phyloP scores from a whole-genome alignment of 2,113 vertebrate species.

The Plecotus auritus region DNA sequence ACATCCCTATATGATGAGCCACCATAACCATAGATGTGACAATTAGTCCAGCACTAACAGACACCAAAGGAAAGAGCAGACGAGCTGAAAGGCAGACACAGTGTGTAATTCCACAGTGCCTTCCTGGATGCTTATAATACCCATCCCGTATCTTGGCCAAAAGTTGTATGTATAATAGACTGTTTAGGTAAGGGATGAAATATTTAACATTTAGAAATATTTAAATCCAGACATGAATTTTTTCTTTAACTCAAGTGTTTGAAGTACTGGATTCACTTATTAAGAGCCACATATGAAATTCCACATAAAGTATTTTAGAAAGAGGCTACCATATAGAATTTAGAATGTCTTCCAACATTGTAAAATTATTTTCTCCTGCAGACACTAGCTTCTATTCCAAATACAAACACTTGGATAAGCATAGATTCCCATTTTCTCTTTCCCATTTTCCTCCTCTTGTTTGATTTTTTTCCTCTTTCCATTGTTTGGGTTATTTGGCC shows the following conservation, averaged over 20 bases:
- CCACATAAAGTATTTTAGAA: neutral
- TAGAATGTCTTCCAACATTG: neutral
- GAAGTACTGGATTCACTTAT: neutral
- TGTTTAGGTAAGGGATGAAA: neutral
- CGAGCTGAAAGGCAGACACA: neutral
- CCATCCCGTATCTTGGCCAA: neutral
- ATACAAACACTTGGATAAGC: neutral
- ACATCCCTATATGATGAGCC: neutral
- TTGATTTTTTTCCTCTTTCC: neutral
- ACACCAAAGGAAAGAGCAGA: fast-evolving
- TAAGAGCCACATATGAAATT: conserved; percentile 6
- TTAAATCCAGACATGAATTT: neutral
- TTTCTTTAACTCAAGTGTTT: neutral
- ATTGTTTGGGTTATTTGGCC: neutral
- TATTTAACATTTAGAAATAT: neutral
- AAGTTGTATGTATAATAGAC: neutral
- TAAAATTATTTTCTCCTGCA: conserved; percentile 20
- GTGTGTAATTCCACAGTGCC: fast-evolving
- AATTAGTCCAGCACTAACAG: neutral
- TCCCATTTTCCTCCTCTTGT: neutral
- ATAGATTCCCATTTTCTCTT: neutral
- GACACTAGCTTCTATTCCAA: neutral
- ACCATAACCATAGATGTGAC: neutral
- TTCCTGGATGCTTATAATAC: neutral
- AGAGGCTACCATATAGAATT: neutral